These are phyloP conservation scores for Chromobotia macracanthus DNA, from an alignment of 2,797 vertebrate species.

Conservation along the genomic window DNA sequence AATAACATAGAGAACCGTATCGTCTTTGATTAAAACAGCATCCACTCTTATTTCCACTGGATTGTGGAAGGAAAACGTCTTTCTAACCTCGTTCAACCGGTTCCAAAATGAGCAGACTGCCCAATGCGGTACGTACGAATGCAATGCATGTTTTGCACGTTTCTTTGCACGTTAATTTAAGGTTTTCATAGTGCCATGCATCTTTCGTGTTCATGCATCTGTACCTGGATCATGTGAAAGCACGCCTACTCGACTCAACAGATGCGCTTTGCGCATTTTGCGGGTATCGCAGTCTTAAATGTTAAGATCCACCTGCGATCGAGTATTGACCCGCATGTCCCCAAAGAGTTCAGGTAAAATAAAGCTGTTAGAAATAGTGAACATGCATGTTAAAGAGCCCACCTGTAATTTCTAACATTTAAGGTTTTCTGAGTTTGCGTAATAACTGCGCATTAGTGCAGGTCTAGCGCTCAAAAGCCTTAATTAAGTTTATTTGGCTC, in stretches of 20 bases:
- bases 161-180: conserved; percentile 19
- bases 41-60: conserved; percentile 20
- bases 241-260: conserved; percentile 52
- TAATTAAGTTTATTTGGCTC: background rate
- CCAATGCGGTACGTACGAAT: conserved; percentile 55
- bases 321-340: background rate
- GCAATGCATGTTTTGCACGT: conserved; percentile 26
- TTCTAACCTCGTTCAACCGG: conserved; percentile 36
- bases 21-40: conserved; percentile 16
- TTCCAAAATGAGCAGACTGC: conserved; percentile 54
- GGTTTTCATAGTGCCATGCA: conserved; percentile 30
- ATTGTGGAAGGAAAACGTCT: conserved; percentile 30
- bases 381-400: background rate
- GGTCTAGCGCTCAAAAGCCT: background rate
- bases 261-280: conserved; percentile 55
- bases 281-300: conserved; percentile 41
- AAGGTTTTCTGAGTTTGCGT: background rate
- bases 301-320: background rate
- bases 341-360: background rate
- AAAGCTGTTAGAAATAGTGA: background rate
- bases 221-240: conserved; percentile 48
- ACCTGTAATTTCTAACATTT: background rate
- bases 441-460: background rate
- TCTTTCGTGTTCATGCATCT: conserved; percentile 47
- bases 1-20: conserved; percentile 14